phyloP scores from a whole-genome alignment of 2,113 vertebrate species.

The Anas platyrhynchos region DNA sequence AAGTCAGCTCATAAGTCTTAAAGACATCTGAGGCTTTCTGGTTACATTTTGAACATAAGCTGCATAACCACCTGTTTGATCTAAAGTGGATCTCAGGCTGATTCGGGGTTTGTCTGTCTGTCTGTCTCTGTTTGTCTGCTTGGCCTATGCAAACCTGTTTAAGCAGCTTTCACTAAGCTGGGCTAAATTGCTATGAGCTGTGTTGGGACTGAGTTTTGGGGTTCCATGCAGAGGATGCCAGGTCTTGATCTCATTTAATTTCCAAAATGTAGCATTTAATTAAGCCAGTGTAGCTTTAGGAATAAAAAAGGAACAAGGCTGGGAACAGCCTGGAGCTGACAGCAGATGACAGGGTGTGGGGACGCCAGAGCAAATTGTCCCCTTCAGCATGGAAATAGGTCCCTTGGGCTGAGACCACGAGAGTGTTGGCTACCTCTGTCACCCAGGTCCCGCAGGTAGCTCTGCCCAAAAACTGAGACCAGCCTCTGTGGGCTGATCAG shows the following conservation, averaged over 20 bases:
- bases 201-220: background rate
- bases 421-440: background rate
- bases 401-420: background rate
- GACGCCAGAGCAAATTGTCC: background rate
- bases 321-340: background rate
- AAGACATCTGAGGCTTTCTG: background rate
- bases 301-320: background rate
- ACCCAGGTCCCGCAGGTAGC: background rate
- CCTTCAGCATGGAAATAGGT: background rate
- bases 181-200: background rate
- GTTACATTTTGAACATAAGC: background rate
- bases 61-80: background rate
- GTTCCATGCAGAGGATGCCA: fast-evolving
- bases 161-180: background rate
- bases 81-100: background rate
- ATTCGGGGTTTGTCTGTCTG: background rate
- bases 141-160: background rate
- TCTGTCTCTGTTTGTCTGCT: background rate
- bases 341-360: background rate
- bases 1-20: background rate
- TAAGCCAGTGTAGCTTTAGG: background rate
- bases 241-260: background rate
- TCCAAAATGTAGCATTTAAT: background rate
- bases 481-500: background rate
- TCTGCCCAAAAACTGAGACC: background rate